A percentile compares a stretch with the other conserved stretches of the same genome.
These are phyloP conservation scores for Austrofundulus limnaeus DNA, from an alignment of 2,113 vertebrate species.

Conservation along the genomic window DNA sequence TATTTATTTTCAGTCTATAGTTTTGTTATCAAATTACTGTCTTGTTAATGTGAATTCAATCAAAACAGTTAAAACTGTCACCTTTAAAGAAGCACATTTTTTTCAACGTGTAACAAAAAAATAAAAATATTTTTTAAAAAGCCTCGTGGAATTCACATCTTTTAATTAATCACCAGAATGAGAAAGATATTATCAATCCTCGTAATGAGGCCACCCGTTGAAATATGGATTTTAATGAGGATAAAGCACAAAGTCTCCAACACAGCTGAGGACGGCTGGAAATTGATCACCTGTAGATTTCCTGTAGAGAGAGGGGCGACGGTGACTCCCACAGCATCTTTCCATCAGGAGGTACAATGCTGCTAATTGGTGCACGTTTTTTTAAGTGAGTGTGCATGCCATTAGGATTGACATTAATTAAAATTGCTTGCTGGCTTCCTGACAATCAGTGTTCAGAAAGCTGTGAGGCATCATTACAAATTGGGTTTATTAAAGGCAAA, in stretches of 20 bases:
- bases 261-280: conserved; percentile 29
- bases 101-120: not conserved
- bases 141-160: not conserved
- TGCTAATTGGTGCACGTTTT: conserved; percentile 34
- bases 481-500: conserved; percentile 7
- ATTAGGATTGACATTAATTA: conserved; percentile 42
- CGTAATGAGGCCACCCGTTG: conserved; percentile 54
- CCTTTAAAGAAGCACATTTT: not conserved
- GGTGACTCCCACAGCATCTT: conserved; percentile 19
- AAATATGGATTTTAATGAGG: conserved; percentile 57
- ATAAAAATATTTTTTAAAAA: no score
- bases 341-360: conserved; percentile 35
- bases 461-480: conserved; percentile 7
- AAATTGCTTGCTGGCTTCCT: conserved; percentile 41
- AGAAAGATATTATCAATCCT: conserved; percentile 25
- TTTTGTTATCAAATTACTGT: no score
- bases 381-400: not conserved
- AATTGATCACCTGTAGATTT: conserved; percentile 47
- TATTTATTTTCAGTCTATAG: no score
- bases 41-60: no score
- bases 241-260: conserved; percentile 26
- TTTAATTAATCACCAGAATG: conserved; percentile 37
- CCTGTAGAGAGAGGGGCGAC: conserved; percentile 16
- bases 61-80: not conserved
- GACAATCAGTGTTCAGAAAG: conserved; percentile 33